Evolutionary conservation across 2,113 vertebrate species (phyloP), one percentile per base, ranked within the genome.

Genomic region (Odobenus rosmarus): DNA sequence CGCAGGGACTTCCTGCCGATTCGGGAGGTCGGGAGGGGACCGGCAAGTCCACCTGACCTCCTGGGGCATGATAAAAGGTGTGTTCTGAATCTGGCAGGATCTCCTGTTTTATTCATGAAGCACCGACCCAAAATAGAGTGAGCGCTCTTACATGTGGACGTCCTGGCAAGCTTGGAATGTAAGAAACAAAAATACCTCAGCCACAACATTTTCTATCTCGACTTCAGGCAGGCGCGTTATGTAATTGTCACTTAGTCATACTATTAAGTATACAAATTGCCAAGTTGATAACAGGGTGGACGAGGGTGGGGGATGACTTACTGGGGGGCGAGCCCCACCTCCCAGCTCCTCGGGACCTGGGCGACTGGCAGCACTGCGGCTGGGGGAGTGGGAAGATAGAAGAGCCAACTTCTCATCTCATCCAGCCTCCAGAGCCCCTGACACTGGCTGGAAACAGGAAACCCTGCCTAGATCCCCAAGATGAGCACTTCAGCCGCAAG

Each of bases 201-300:
- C 92, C 92, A 97, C 24, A 36, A 46, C 49, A 93, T 96, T 98
- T 96, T 97, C 93, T 92, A 36, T 88, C 61, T 59, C 69, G 59
- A 90, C 95, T 97, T 98, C 95, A 97, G 97, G 98, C 55, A 36
- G 59, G 74, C 39, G 74, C 90, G 92, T 97, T 96, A 95, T 84
- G 88, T 98, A 98, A 98, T 95, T 36, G 1, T 84, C 95, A 96
- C 88, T 98, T 98, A 97, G 98, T 98, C 98, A 98, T 98, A 98
- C 97, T 96, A 93, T 95, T 97, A 96, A 97, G 96, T 96, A 92
- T 12, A 74, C 51, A 97, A 98, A 97, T 96, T 62, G 77, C 96
- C 97, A 98, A 98, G 77, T 61, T 94, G 97, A 95, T 98, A 97
- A 97, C n/a, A n/a, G 97, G 97, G 72, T 96, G 89, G 95, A 97